These are phyloP conservation scores for Trissolcus japonicus DNA, from an alignment of 2,888 invertebrate species.

Conservation along the genomic window DNA sequence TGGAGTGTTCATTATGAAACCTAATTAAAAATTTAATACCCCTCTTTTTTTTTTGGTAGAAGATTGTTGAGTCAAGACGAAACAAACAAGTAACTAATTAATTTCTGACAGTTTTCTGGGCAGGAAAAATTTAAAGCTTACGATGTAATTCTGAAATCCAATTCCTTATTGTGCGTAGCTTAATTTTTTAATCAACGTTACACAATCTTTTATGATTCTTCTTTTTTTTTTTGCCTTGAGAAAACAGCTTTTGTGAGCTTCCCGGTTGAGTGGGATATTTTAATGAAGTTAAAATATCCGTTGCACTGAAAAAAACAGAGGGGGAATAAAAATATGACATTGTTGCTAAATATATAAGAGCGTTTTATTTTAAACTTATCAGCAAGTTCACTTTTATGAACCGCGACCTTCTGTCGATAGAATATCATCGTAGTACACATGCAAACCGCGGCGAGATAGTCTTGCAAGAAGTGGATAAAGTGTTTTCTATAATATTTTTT, in stretches of 20 bases:
- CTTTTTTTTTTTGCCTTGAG: too few species aligned
- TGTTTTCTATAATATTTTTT: slow-evolving; percentile 9
- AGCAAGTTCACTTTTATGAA: slow-evolving; percentile 17
- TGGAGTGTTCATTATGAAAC: slow-evolving; percentile 42
- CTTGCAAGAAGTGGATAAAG: slow-evolving; percentile 15
- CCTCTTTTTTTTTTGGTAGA: slow-evolving; percentile 6
- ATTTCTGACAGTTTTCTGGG: slow-evolving; percentile 49
- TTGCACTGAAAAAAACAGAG: background rate
- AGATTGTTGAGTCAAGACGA: slow-evolving; percentile 46
- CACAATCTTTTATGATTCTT: background rate
- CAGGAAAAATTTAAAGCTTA: slow-evolving; percentile 36
- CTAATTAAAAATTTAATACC: slow-evolving; percentile 33
- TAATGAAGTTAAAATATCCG: background rate
- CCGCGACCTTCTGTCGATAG: slow-evolving; percentile 43
- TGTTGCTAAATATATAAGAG: too few species aligned
- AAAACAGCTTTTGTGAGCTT: background rate
- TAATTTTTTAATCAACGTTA: slow-evolving; percentile 34
- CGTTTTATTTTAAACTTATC: slow-evolving; percentile 25
- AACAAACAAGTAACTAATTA: slow-evolving; percentile 48
- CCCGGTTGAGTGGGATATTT: background rate
- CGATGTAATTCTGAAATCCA: slow-evolving; percentile 33
- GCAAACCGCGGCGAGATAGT: slow-evolving; percentile 29
- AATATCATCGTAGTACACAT: background rate
- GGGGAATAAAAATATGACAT: background rate
- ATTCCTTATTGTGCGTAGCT: slow-evolving; percentile 10